Evolutionary conservation across 2,797 vertebrate species (phyloP).

Genomic region (Notolepis coatsorum): DNA sequence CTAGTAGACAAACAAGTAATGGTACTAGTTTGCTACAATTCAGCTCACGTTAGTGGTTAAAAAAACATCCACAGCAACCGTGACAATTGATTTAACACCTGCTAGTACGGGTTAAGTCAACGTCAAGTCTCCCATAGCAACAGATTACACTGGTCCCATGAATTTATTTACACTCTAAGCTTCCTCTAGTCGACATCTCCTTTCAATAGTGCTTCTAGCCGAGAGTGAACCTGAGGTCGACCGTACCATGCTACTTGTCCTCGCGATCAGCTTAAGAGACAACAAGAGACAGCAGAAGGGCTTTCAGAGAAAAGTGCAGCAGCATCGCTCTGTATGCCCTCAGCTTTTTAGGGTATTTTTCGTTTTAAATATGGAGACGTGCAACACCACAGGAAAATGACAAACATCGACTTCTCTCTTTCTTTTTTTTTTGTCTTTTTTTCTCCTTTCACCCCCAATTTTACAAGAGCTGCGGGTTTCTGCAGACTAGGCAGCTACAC

Average conservation of each 20-base stretch:
- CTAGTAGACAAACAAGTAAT: too few relatives aligned
- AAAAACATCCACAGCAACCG: too few relatives aligned
- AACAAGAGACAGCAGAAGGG: conserved; percentile 99
- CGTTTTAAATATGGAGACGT: conserved; percentile 77
- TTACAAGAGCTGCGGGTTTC: conserved; percentile 99
- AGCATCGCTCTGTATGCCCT: conserved; percentile 83
- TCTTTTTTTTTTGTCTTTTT: conserved; percentile 82
- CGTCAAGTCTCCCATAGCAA: too few relatives aligned
- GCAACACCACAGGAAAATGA: conserved; percentile 83
- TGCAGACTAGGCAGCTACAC: conserved; percentile 99
- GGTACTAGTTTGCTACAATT: too few relatives aligned
- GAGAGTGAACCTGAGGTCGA: conserved; percentile 80
- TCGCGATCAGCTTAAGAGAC: conserved; percentile 99
- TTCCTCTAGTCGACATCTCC: too few relatives aligned
- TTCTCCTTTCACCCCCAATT: conserved; percentile 81
- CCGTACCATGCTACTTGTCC: conserved; percentile 99
- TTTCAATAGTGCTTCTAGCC: too few relatives aligned
- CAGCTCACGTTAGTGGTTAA: too few relatives aligned
- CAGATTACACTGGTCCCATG: too few relatives aligned
- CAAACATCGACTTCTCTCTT: conserved; percentile 87
- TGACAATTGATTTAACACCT: too few relatives aligned
- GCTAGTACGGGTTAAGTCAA: too few relatives aligned
- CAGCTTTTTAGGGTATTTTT: conserved; percentile 68
- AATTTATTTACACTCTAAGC: too few relatives aligned
- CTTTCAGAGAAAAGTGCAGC: conserved; percentile 97